phyloP scores from a whole-genome alignment of 1,140 invertebrate genomes.

The Brachionus plicatilis region DNA sequence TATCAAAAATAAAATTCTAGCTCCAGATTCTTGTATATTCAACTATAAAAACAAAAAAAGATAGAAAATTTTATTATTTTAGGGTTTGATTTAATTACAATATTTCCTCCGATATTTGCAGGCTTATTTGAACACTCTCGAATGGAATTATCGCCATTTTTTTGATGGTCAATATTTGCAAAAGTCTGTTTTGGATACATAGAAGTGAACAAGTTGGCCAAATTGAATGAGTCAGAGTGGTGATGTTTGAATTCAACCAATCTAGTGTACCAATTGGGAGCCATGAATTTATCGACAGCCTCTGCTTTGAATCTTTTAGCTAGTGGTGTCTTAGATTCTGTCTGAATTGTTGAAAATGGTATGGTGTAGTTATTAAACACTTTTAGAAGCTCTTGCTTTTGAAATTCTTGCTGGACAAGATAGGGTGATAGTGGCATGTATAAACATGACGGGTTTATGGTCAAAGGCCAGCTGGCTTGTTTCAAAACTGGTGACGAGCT shows the following conservation, averaged over 20 bases:
- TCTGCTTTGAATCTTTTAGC: neutral
- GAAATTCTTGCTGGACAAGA: neutral
- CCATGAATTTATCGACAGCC: neutral
- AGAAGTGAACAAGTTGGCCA: neutral
- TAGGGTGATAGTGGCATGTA: neutral
- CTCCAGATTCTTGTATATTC: constrained; percentile 71
- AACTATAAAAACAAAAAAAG: neutral
- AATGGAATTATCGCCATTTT: neutral
- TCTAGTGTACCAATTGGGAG: neutral
- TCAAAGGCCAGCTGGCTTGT: neutral
- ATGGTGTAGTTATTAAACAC: neutral
- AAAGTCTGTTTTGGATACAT: neutral
- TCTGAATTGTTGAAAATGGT: neutral
- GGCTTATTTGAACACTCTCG: neutral
- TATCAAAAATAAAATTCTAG: constrained; percentile 78
- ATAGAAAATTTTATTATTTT: neutral
- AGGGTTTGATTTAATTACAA: neutral
- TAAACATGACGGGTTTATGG: neutral
- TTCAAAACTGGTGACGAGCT: neutral
- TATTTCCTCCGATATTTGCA: neutral
- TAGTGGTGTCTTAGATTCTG: neutral
- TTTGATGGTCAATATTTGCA: neutral
- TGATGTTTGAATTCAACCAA: neutral
- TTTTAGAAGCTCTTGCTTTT: neutral
- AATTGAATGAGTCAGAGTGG: neutral